Evolutionary conservation across 2,888 invertebrate genomes (phyloP).

Genomic region (Troides oblongomaculatus): DNA sequence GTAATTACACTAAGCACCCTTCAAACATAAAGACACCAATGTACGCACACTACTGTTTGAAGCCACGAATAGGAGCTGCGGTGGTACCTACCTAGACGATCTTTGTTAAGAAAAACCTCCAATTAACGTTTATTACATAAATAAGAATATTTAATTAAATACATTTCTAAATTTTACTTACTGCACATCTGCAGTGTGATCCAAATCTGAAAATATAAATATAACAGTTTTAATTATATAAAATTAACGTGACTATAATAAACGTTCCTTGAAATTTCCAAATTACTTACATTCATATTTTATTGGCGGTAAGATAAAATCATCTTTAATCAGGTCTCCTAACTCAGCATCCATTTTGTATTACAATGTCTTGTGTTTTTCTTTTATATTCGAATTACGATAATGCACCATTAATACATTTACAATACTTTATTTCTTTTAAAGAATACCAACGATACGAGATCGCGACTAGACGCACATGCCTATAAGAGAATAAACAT

Average conservation of each 20-base stretch:
- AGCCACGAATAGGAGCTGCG: too few relatives aligned
- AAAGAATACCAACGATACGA: background rate
- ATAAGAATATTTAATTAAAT: background rate
- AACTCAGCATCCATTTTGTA: slow-evolving; percentile 64
- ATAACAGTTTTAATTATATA: slow-evolving; percentile 2
- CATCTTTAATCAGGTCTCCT: slow-evolving; percentile 79
- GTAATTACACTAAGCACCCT: too few relatives aligned
- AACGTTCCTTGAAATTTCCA: background rate
- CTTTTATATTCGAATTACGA: background rate
- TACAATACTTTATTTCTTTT: background rate
- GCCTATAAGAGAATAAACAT: background rate
- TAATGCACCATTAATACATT: background rate
- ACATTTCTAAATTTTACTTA: slow-evolving; percentile 77
- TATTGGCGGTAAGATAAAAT: slow-evolving; percentile 81
- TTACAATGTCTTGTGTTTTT: background rate
- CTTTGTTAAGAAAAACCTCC: too few relatives aligned
- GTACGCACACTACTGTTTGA: too few relatives aligned
- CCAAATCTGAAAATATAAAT: slow-evolving; percentile 85
- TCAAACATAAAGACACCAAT: too few relatives aligned
- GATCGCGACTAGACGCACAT: background rate
- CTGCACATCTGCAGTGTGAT: slow-evolving; percentile 99
- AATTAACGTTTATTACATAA: too few relatives aligned
- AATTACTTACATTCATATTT: slow-evolving; percentile 90
- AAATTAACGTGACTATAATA: background rate
- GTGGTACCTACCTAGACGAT: too few relatives aligned